Base-by-base conservation (phyloP, 2,113 vertebrate species). In the Oceanites oceanicus region DNA sequence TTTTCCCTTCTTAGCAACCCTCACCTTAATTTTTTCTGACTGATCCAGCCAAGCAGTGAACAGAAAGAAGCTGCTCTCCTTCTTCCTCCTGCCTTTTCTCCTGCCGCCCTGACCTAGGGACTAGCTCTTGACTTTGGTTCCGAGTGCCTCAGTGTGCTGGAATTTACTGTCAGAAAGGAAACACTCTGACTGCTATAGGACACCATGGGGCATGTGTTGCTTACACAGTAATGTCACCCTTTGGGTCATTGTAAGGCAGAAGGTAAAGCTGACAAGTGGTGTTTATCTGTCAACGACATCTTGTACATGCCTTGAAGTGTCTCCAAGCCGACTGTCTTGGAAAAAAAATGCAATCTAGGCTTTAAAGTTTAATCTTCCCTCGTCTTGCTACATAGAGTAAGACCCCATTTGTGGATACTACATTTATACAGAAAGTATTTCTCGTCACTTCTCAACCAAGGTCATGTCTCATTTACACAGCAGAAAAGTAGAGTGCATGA, bases 161-260 rank as follows among this genome's bases (percentile, higher is more conserved):
- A 96, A 97, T 96, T 92, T 65, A 93, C 95, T 94, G 94, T 93
- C 67, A 96, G 96, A 97, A 97, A 97, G 93, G 80, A 96, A 97
- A 97, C 92, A 94, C 96, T 72, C 75, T 11, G 88, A 50, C 63
- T 94, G 94, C 96, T 91, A 97, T 32, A 95, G 88, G 96, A 97
- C 95, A 97, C 97, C 95, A 74, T 3, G 15, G 88, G 96, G 95
- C 96, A 96, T 97, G 95, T 97, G 93, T 96, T 97, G 92, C 95
- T 95, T 97, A 94, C 96, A 96, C 84, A 96, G 94, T 96, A 96
- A 95, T 92, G 95, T 95, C 97, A 96, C 92, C 91, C 96, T 93
- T 91, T 88, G 93, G 95, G 96, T 96, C 93, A 88, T 68, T 89
- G 70, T 89, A 91, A 96, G 94, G 94, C 96, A 97, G 79, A 94